Evolutionary conservation across 2,888 invertebrate species (phyloP), one percentile per base, ranked within the genome.

Genomic region (Hydropsyche betteni): DNA sequence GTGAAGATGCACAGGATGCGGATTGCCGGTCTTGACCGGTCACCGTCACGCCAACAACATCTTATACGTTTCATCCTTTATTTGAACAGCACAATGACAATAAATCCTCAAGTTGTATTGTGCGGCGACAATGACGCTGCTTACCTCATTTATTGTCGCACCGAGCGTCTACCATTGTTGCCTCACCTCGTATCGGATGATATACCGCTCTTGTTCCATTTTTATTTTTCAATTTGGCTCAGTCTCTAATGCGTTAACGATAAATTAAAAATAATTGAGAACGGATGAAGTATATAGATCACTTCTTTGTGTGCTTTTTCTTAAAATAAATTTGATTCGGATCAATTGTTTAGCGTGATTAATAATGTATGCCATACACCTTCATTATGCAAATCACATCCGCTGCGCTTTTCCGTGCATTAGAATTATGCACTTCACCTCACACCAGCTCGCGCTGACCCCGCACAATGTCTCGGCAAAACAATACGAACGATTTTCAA

Each of bases 81-180:
- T 64, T 64, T 36, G 33, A 24, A 58, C 50, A n/a, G 44, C 16
- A 72, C 64, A 64, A 64, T 64, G 61, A 72, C 61, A 72, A 72
- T 72, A 72, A 72, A 72, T 58, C 72, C 72, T 58, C 58, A 33
- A 38, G 36, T 70, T 70, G 64, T 64, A 53, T 53, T 70, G 33
- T 70, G 33, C 51, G 55, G 72, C 52, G 36, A 72, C 55, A 58
- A 72, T 61, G 36, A 72, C 34, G 52, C 53, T 24, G 69, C 38
- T 69, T 44, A 52, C 70, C 70, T 70, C 70, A 53, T 70, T 70
- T 70, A 70, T 70, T 53, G 70, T 70, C 44, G 44, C 44, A 44
- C 44, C 44, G 44, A 44, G 44, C 44, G 44, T 44, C 44, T 44
- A 64, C 64, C 53, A 70, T 70, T 70, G 70, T 70, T 53, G 36